Base-by-base conservation (phyloP, 1,140 invertebrate genomes). In the Solenopsis fugax region DNA sequence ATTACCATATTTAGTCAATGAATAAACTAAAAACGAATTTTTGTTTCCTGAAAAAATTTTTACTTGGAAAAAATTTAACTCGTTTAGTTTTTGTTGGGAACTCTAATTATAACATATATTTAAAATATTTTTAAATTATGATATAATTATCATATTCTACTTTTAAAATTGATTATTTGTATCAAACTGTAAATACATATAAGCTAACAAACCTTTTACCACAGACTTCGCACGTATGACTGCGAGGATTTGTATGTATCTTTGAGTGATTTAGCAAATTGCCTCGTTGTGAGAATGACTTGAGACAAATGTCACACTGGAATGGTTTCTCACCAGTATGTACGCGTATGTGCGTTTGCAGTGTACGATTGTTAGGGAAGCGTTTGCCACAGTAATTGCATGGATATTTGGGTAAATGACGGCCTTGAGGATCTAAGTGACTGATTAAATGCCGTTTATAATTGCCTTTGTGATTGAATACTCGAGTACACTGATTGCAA, bases 291-390 rank as follows among this genome's bases (percentile, higher is more conserved):
- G 96, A 95, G 84, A 96, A 96, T 4, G 93, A 92, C 76, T 95
- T 96, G 0, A 92, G 84, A 80, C 96, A 96, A 6, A 81, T 0
- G 2, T 95, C 92, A 85, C 96, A 96, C 12, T 94, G 91, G 67
- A 95, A 96, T 0, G 96, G 96, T 71, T 96, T 96, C 73, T 96
- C 96, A 0, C 96, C 96, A 1, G 96, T 97, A 88, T 97, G 97
- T 1, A 97, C 97, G 3, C 97, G 94, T 89, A 96, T 95, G 67
- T 96, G 96, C 2, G 92, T 94, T 10, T 93, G 86, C 0, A 95
- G 76, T 0, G 95, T 95, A 9, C 94, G 94, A 88, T 95, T 95
- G 65, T 95, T 95, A 10, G 93, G 82, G 60, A 95, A 95, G 29
- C 95, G 93, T 85, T 96, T 97, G 0, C 95, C 95, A 77, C 96